Evolutionary conservation across 2,113 vertebrate genomes (phyloP), one percentile per base, ranked within the genome.

Genomic region (Cricetomys ansorgei): DNA sequence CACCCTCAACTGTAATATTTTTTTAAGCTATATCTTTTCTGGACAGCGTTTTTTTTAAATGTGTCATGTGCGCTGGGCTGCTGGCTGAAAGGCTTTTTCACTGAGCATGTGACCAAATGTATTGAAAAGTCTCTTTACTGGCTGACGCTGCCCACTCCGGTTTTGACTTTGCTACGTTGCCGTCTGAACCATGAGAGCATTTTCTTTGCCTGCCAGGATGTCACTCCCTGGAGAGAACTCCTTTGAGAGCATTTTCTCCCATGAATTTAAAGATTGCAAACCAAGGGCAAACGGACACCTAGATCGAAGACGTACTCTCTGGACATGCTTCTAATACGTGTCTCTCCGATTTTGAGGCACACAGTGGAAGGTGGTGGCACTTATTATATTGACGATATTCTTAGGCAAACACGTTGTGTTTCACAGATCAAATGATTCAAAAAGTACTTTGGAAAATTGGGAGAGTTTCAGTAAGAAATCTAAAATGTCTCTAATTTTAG

Each of bases 371-470:
- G 37, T 6, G 3, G 37, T 9, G 3, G 3, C 55, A 45, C 15
- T 6, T 64, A 40, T 80, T 64, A 81, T 55, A 7, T 67, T 67
- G 62, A 62, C 45, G 29, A 0, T 64, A 45, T 84, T 76, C 40
- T 16, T 80, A 83, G 72, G 21, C 31, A 77, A 1, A n/a, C 9
- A 72, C 45, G 23, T 72, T 90, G 50, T 81, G 80, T 57, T 89
- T n/a, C 88, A 25, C 29, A 91, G 50, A 86, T 72, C 53, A 89
- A 27, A 94, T 88, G 27, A 88, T 62, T 80, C 1, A 85, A 72
- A 91, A 59, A 86, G 37, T 76, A 83, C 73, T 96, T 93, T 48
- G 62, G 25, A 65, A 95, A 92, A 84, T 83, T 79, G 5, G 34
- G 55, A 9, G 8, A 69, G 31, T 92, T 83, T 34, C 31, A 16